Evolutionary conservation across 2,797 vertebrate species (phyloP), one percentile per base, ranked within the genome.

Genomic region (Cirrhinus mrigala): DNA sequence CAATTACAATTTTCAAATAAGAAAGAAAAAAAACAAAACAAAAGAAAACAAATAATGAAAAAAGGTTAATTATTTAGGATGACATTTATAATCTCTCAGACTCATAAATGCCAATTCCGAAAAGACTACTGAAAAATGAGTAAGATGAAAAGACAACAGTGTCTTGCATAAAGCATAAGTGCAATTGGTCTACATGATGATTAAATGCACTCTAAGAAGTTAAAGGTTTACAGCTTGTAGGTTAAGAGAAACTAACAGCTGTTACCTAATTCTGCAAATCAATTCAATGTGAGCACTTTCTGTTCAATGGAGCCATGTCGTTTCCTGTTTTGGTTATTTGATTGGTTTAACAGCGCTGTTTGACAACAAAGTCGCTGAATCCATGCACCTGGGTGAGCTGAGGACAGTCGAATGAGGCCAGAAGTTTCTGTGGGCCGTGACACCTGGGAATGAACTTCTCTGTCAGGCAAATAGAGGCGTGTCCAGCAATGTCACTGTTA

Each of bases 331-430:
- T 14, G 69, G 37, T 33, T 3, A 12, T 16, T 46, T 1, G 50
- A 24, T 44, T 46, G 70, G 24, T 52, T 87, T 52, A 71, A 92
- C 82, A 94, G 18, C 93, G 85, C 83, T 94, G 92, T 27, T 82
- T 90, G 73, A 98, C 97, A 0, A 92, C 50, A 10, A 97, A 91
- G 71, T 97, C 93, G 6, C 95, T 93, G 79, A 96, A 96, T 12
- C 97, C 97, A 0, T 98, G 96, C 81, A 98, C 96, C 89, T 97
- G 96, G 3, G 94, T 95, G 77, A 98, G 96, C 92, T 97, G 95
- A 22, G 94, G 94, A 73, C 96, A 97, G 90, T 97, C 96, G 14
- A 98, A 90, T 33, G 96, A 96, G 0, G 95, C 97, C 56, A 97
- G 95, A 83, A 98, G 95, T 90, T 97, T 97, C 71, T 96, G 95